Conservation (phyloP, 1,140 invertebrate species). For the Ceratitis capitata region DNA sequence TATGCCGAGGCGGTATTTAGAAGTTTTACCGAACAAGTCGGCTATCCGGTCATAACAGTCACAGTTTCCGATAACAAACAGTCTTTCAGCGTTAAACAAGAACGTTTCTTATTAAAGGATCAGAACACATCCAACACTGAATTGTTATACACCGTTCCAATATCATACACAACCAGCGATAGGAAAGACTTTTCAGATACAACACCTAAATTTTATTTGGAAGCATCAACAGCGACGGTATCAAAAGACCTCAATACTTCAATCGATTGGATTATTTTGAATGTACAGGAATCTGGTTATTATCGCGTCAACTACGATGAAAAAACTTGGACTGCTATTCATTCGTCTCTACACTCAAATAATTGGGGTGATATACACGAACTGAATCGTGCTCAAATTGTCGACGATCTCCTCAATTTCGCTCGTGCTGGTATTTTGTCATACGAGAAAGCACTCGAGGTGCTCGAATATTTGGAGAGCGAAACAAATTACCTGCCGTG, state of each 20-base stretch:
- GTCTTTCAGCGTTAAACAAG: conserved; percentile 60
- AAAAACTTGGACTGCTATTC: conserved; percentile 73
- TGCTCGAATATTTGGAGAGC: conserved; percentile 70
- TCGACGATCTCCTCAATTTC: conserved; percentile 80
- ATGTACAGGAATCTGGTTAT: conserved; percentile 76
- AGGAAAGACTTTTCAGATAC: conserved; percentile 69
- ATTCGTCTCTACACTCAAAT: conserved; percentile 66
- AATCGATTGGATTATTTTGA: conserved; percentile 74
- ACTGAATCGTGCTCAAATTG: conserved; percentile 80
- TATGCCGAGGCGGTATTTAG: conserved; percentile 68
- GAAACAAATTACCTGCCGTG: conserved; percentile 76
- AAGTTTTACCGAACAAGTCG: conserved; percentile 78
- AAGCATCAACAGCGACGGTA: conserved; percentile 52
- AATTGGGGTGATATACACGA: conserved; percentile 71
- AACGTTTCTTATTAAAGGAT: conserved; percentile 69
- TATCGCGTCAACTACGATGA: conserved; percentile 84
- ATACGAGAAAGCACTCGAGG: conserved; percentile 68
- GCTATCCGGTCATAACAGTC: conserved; percentile 76
- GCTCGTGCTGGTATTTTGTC: conserved; percentile 65
- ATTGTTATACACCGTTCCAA: conserved; percentile 71
- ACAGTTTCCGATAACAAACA: conserved; percentile 51
- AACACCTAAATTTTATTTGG: conserved; percentile 65
- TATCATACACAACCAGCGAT: conserved; percentile 69
- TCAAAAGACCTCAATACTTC: neutral
- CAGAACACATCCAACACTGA: conserved; percentile 47